Conservation (phyloP, 1,140 invertebrate species). For the Penaeus indicus region DNA sequence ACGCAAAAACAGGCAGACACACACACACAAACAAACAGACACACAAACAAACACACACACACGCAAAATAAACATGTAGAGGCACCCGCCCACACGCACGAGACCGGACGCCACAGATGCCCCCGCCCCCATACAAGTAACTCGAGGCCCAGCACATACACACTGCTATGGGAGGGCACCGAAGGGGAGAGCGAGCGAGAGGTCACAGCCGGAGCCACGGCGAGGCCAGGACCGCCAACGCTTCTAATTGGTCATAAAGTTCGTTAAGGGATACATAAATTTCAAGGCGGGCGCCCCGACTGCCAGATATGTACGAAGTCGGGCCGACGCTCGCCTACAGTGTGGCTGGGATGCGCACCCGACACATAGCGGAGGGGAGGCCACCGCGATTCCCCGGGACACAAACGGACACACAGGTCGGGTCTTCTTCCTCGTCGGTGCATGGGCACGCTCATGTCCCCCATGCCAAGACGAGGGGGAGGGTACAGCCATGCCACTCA, state of each 20-base stretch:
- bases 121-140: too few relatives aligned
- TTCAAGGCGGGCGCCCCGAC: not conserved
- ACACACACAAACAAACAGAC: not conserved
- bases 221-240: constrained; percentile 2
- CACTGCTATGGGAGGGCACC: too few relatives aligned
- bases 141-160: too few relatives aligned
- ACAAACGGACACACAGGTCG: constrained; percentile 1
- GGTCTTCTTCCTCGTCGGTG: not conserved
- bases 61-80: too few relatives aligned
- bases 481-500: too few relatives aligned
- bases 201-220: too few relatives aligned
- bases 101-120: too few relatives aligned
- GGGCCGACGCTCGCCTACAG: not conserved
- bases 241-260: constrained; percentile 41
- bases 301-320: not conserved
- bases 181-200: too few relatives aligned
- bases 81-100: too few relatives aligned
- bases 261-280: constrained; percentile 34
- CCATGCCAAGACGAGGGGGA: too few relatives aligned
- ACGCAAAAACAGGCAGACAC: constrained; percentile 48
- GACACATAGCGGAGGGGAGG: not conserved
- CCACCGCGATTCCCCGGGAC: not conserved
- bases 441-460: too few relatives aligned
- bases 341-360: not conserved
- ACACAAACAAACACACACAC: constrained; percentile 5